Evolutionary conservation across 2,113 vertebrate genomes (phyloP).

Genomic region (Cyprinodon brontotheroides): DNA sequence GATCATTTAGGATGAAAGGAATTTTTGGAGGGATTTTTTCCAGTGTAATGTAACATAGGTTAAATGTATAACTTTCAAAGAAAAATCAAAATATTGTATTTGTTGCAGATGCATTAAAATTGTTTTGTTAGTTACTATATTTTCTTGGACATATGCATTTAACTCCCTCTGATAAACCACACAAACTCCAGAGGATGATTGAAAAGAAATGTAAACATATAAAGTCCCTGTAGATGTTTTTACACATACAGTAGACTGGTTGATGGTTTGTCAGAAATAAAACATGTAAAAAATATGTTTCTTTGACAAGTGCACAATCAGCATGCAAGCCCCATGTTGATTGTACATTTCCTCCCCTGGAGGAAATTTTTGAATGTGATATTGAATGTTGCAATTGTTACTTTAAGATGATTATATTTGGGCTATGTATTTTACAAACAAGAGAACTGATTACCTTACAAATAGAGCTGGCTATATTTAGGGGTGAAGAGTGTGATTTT

Average conservation of each 20-base stretch:
- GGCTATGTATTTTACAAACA: neutral
- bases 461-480: constrained; percentile 27
- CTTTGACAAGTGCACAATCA: constrained; percentile 37
- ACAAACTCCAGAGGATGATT: constrained; percentile 35
- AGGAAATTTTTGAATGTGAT: neutral
- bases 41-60: constrained; percentile 41
- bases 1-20: constrained; percentile 58
- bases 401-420: constrained; percentile 12
- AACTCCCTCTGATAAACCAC: constrained; percentile 54
- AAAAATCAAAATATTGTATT: constrained; percentile 41
- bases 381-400: neutral
- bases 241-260: neutral
- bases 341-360: neutral
- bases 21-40: constrained; percentile 54
- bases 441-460: constrained; percentile 13
- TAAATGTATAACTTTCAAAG: constrained; percentile 52
- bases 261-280: constrained; percentile 31
- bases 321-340: neutral
- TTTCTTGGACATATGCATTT: constrained; percentile 52
- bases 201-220: constrained; percentile 54
- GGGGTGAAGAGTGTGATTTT: constrained; percentile 39
- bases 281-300: constrained; percentile 9
- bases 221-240: constrained; percentile 48
- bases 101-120: constrained; percentile 48
- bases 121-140: constrained; percentile 43